Base-by-base conservation (phyloP, 2,797 vertebrate species). In the Karalla daura region DNA sequence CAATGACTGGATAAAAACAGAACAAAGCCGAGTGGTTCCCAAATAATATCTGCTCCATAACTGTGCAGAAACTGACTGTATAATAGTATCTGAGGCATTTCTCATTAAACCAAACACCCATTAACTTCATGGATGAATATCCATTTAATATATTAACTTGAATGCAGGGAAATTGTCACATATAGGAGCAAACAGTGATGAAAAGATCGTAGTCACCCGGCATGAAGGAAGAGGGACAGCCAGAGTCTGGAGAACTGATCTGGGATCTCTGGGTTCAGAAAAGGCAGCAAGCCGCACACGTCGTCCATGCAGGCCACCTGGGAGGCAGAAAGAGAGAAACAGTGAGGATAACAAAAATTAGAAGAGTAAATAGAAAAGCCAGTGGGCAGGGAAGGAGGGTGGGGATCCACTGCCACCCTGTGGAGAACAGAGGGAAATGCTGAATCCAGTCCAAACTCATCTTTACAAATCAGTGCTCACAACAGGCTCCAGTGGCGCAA, bases 271-370 rank as follows among this genome's bases (percentile, higher is more conserved):
- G 96, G 98, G 82, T 99, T 98, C 68, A 99, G 95, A 78, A 99
- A 99, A 72, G 97, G 96, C 74, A 99, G 92, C 56, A 99, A 93
- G 63, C 98, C 98, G 18, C 98, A 99, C 50, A 99, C 96, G 0
- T 98, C 97, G 36, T 97, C 96, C 98, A 99, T 98, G 83, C 98
- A 99, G 66, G 97, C 96, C 71, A 99, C 97, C 97, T 99, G 85
- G 7, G 28, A 44, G 59, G 72, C 23, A 35, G 10, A 44, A 56
- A 74, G 27, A 37, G 11, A 35, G 18, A 2, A 2, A 50, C 7
- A n/a, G n/a, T 24, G n/a, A 62, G 1, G 9, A 7, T n/a, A n/a
- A n/a, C n/a, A n/a, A n/a, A n/a, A n/a, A n/a, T n/a, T n/a, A n/a
- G n/a, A n/a, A n/a, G n/a, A n/a, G n/a, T n/a, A n/a, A n/a, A n/a